A percentile compares a stretch with the other conserved stretches of the same genome.
phyloP scores from a whole-genome alignment of 2,113 vertebrate genomes.

The Aldabrachelys gigantea region DNA sequence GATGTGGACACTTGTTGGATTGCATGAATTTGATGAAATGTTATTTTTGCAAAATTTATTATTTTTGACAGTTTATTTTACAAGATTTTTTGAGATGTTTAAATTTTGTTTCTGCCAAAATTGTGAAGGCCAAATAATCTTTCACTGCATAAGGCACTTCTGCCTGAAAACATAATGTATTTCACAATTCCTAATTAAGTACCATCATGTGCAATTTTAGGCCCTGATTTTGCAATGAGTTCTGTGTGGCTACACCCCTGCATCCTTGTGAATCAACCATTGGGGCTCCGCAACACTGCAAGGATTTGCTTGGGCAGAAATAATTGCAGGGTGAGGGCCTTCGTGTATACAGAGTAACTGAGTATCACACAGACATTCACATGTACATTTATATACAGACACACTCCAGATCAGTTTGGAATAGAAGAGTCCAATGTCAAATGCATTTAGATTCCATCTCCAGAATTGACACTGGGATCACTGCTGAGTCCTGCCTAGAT shows the following conservation, averaged over 20 bases:
- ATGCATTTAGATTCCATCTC: neutral
- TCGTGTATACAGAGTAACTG: neutral
- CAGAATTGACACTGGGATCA: fast-evolving
- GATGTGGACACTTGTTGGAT: neutral
- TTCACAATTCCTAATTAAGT: neutral
- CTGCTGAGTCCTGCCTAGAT: neutral
- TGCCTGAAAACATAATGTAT: fast-evolving
- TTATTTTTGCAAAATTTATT: neutral
- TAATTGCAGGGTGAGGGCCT: neutral
- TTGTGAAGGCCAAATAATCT: neutral
- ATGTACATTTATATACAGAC: neutral
- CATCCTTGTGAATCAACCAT: fast-evolving
- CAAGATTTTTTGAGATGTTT: neutral
- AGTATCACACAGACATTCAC: neutral
- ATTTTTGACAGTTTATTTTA: neutral
- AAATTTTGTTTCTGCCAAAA: neutral
- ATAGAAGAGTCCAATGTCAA: neutral
- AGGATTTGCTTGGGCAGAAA: neutral
- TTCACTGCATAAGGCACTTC: neutral
- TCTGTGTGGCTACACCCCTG: neutral
- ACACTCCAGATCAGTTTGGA: neutral
- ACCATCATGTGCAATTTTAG: neutral
- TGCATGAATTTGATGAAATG: neutral
- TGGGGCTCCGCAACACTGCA: neutral
- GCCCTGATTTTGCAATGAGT: fast-evolving